These are phyloP conservation scores for Zaprionus nigranus DNA, from an alignment of 1,140 invertebrate species.

Conservation along the genomic window DNA sequence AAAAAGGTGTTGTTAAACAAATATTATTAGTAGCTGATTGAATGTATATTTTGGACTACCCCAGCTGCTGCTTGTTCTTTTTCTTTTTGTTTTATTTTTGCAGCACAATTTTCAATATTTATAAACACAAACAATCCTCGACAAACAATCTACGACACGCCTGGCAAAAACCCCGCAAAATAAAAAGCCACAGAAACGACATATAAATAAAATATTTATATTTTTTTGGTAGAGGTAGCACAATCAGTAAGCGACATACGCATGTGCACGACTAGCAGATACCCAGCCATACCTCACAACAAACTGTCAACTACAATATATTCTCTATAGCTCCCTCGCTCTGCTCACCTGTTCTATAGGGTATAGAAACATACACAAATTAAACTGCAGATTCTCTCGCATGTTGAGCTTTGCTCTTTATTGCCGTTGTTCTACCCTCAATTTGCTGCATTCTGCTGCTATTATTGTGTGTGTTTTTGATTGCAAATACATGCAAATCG, in stretches of 20 bases:
- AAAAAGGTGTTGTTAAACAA: constrained; percentile 37
- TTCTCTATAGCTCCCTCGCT: neutral
- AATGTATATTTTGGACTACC: constrained; percentile 49
- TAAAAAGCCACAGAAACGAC: constrained; percentile 24
- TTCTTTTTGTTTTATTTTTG: constrained; percentile 35
- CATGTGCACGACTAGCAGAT: neutral
- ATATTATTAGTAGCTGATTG: constrained; percentile 61
- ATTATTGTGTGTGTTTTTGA: constrained; percentile 49
- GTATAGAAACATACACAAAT: constrained; percentile 52
- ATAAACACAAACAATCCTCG: constrained; percentile 52
- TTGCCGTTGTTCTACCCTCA: neutral
- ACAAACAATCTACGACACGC: constrained; percentile 48
- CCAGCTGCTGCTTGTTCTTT: neutral
- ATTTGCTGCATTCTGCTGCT: constrained; percentile 18
- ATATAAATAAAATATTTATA: constrained; percentile 45
- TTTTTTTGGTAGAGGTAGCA: constrained; percentile 4
- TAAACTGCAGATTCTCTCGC: constrained; percentile 64
- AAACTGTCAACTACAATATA: neutral
- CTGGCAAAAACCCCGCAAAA: constrained; percentile 32
- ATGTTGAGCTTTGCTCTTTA: constrained; percentile 35
- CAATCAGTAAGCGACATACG: neutral
- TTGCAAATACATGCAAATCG: constrained; percentile 73
- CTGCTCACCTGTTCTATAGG: neutral
- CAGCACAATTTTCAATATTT: constrained; percentile 34
- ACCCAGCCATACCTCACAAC: neutral